Base-by-base conservation (phyloP, 2,888 invertebrate genomes). In the Pantelozetes paolii region DNA sequence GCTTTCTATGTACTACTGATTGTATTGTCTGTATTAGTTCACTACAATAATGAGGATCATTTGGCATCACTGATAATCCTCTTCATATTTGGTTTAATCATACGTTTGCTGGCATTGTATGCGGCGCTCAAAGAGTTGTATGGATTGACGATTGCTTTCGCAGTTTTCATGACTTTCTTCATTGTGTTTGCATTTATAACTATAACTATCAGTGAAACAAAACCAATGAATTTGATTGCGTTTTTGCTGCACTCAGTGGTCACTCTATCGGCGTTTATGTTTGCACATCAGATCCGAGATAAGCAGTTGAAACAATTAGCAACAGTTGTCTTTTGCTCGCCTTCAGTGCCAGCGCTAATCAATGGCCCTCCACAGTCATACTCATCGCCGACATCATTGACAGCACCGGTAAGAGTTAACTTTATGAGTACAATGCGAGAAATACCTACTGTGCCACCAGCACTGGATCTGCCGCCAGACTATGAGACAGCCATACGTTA, bases 281-380 rank as follows among this genome's bases (percentile, higher is more conserved):
- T 36, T n/a, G 32, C n/a, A 5, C 64, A 64, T 30, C 5, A 64
- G 20, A 64, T 64, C 20, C 8, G 64, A 18, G 36, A 36, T 2
- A 32, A 13, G 18, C 64, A 64, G 30, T 18, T 64, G n/a, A 64
- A 64, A 36, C 64, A 36, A 36, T 64, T 64, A 36, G 64, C 64
- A 36, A 64, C 64, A 20, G 64, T 64, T 20, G 64, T 64, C 36
- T 64, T 64, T 36, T 64, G 64, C 20, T 64, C 64, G n/a, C 64
- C 64, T 5, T 36, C 64, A 11, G 20, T 20, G 3, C 64, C 64
- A 1, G 40, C 20, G 1, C 64, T 64, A 1, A 64, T 64, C 13
- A 64, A 64, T 64, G 36, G 36, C 36, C 2, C 2, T 36, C 36
- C 36, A 26, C 64, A 64, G 64, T 64, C 64, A 64, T 64, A 64